Base-by-base conservation (phyloP, 2,888 invertebrate genomes). In the Amblyjoppa fuscipennis region DNA sequence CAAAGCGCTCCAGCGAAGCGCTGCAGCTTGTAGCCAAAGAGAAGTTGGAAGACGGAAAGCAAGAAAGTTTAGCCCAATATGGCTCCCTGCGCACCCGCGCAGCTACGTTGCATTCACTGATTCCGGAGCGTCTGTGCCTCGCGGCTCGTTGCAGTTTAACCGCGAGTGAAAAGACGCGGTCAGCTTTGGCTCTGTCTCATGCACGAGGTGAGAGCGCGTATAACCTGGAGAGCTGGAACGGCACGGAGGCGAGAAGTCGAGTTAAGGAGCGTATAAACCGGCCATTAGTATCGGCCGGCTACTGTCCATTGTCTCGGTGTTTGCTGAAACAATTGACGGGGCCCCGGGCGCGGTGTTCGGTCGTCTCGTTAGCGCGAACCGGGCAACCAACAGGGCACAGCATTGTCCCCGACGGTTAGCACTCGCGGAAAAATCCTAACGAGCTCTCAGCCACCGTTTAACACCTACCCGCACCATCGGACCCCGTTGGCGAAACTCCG, bases 381-480 rank as follows among this genome's bases (percentile, higher is more conserved):
- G 81, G 81, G 80, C 53, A 75, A 84, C 88, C 89, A 85, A 91
- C 92, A 92, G 90, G 89, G 90, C 88, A 88, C 89, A 89, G 91
- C 92, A 92, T 92, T 92, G 92, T 92, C 91, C 89, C 85, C 85
- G 85, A 88, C 92, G 90, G 91, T 93, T 93, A 93, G 91, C 93
- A 92, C 93, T 90, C 91, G 91, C 91, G 93, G 93, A 93, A 94
- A 94, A 94, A 93, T 93, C 92, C 93, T 94, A 94, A 94, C 93
- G 93, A 94, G 93, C 92, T 91, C 90, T 89, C 88, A 85, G 89
- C 88, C 84, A 88, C 85, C 88, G 86, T 88, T 89, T 89, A 88
- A 89, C 88, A 88, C 88, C 89, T 88, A 71, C 34, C 76, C 25
- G 76, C 34, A 28, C 34, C 31, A 13, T 53, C 45, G 5, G 20